Base-by-base conservation (phyloP, 2,797 vertebrate species). In the Gymnopithys bicolor region DNA sequence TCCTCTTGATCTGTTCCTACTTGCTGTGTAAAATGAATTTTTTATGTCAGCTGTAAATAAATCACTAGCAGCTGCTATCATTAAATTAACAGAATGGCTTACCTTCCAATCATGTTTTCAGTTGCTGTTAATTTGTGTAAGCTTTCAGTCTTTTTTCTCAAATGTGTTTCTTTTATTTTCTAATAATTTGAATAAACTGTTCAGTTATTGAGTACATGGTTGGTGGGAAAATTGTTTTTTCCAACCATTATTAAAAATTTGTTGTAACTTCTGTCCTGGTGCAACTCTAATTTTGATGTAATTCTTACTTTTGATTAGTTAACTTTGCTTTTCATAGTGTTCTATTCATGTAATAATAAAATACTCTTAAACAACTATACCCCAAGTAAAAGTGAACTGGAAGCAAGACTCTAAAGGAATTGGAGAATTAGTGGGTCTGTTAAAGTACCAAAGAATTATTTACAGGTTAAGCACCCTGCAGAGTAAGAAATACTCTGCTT, bases 121-220 rank as follows among this genome's bases (percentile, higher is more conserved):
- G 95, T 95, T 97, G 96, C 95, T 97, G 94, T 94, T 84, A 89
- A 95, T 93, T 92, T 95, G 74, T 90, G 63, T 92, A 91, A 92
- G 66, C 48, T 71, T 91, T 91, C 89, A 64, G 1, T 87, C 79
- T 81, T 93, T 89, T 90, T 82, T 43, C 43, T 93, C 81, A 51
- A 92, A 73, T 95, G 91, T 96, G 79, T 90, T 94, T 81, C 69
- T 93, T 94, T 95, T 91, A 70, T 94, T 96, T 96, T 86, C 78
- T 81, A 62, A 49, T 93, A 83, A 58, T 75, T 86, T 84, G 73
- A 96, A 93, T 94, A 96, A 95, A 95, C 66, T 89, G 68, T 92
- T 94, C 66, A 69, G 60, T 93, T 94, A 71, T 84, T 89, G 76
- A 95, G 71, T 92, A 78, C 48, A 39, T 89, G 82, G 85, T 93